Conservation (phyloP, 2,113 vertebrate species). For the Pyrgilauda ruficollis region DNA sequence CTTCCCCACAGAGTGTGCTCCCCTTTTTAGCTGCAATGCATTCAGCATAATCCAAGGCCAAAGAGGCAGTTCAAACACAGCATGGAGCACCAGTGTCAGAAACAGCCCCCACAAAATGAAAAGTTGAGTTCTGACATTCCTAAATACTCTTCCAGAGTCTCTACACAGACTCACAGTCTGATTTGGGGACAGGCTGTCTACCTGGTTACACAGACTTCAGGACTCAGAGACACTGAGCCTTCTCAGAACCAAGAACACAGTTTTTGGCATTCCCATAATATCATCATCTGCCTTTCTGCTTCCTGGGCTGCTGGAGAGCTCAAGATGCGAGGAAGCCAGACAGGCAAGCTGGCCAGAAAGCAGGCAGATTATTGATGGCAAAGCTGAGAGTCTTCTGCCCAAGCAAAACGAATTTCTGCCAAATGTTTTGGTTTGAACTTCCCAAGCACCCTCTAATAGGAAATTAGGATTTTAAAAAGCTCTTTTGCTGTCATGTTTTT, state of each 20-base stretch:
- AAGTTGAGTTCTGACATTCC: neutral
- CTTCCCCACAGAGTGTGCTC: neutral
- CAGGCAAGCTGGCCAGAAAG: slow-evolving; percentile 7
- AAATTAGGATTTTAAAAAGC: neutral
- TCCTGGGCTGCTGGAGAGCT: neutral
- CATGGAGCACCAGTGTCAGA: neutral
- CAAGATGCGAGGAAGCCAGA: neutral
- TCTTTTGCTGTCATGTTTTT: neutral
- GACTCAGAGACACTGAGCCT: neutral
- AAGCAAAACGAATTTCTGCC: neutral
- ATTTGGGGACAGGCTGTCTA: neutral
- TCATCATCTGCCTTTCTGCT: neutral
- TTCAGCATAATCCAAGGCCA: neutral
- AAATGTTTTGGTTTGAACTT: slow-evolving; percentile 37
- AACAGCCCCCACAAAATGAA: neutral
- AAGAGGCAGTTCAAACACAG: neutral
- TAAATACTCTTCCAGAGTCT: neutral
- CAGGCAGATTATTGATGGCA: slow-evolving; percentile 10
- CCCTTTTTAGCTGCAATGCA: neutral
- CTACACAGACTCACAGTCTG: neutral
- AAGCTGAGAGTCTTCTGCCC: neutral
- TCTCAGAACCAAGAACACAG: neutral
- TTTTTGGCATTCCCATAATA: slow-evolving; percentile 4
- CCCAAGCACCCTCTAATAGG: neutral
- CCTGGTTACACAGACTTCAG: neutral